phyloP scores from a whole-genome alignment of 1,140 invertebrate genomes.

The Watersipora subatra region DNA sequence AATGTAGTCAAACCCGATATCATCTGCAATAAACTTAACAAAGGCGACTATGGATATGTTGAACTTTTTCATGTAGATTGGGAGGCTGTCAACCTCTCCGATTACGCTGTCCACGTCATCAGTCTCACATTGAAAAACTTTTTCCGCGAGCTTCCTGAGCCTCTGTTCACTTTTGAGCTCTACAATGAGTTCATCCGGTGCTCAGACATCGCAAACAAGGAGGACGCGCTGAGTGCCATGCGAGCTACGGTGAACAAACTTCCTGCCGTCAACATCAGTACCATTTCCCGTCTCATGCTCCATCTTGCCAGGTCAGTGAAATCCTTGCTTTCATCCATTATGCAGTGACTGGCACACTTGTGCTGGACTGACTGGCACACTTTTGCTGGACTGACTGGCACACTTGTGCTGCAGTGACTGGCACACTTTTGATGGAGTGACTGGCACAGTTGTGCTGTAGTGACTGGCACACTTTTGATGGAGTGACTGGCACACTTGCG shows the following conservation, averaged over 20 bases:
- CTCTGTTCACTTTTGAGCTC: constrained; percentile 76
- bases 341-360: too few species aligned
- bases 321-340: background rate
- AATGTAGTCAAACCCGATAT: too few species aligned
- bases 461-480: too few species aligned
- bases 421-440: too few species aligned
- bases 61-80: constrained; percentile 44
- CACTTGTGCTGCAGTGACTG: too few species aligned
- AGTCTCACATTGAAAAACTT: constrained; percentile 81
- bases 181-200: constrained; percentile 86
- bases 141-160: constrained; percentile 82
- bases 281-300: constrained; percentile 82
- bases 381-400: too few species aligned
- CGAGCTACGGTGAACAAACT: constrained; percentile 76
- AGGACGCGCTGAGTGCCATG: constrained; percentile 67
- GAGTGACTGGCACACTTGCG: too few species aligned
- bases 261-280: constrained; percentile 73
- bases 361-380: too few species aligned
- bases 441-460: too few species aligned
- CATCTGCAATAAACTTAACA: too few species aligned
- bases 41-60: too few species aligned
- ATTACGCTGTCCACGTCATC: constrained; percentile 67
- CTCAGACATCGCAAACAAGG: constrained; percentile 57
- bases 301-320: constrained; percentile 62
- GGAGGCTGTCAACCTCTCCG: constrained; percentile 46